Evolutionary conservation across 2,888 invertebrate genomes (phyloP).

Genomic region (Microdon myrmicae): DNA sequence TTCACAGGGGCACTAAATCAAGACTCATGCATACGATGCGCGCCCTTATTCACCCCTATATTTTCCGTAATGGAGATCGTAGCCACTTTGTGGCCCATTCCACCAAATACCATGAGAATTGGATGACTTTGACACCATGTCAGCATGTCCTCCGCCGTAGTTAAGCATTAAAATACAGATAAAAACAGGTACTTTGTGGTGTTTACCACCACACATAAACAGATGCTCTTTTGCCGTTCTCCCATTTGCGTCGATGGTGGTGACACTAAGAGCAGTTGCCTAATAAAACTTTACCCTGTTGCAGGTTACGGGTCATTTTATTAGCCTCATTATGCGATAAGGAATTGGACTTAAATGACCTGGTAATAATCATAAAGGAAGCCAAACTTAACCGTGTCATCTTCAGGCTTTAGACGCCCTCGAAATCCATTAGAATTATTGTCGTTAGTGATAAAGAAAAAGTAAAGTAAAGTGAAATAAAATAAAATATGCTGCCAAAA

Average conservation of each 20-base stretch:
- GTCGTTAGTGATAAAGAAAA: conserved; percentile 3
- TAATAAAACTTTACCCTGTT: conserved; percentile 34
- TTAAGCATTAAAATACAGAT: conserved; percentile 46
- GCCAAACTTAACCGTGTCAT: conserved; percentile 33
- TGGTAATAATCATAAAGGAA: conserved; percentile 49
- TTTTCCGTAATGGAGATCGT: no score
- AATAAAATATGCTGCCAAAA: background rate
- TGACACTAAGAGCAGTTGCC: conserved; percentile 16
- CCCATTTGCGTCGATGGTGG: conserved; percentile 27
- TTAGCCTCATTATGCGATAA: conserved; percentile 51
- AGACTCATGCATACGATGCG: conserved; percentile 10
- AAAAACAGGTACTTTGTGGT: conserved; percentile 48
- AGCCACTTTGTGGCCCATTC: conserved; percentile 3
- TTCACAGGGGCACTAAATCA: conserved; percentile 40
- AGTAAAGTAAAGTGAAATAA: background rate
- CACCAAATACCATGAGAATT: conserved; percentile 21
- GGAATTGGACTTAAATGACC: conserved; percentile 49
- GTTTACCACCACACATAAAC: conserved; percentile 43
- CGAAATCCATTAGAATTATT: conserved; percentile 47
- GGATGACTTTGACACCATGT: conserved; percentile 21
- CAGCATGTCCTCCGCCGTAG: conserved; percentile 41
- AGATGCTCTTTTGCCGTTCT: conserved; percentile 28
- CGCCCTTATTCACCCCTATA: conserved; percentile 18
- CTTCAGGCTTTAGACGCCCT: conserved; percentile 14
- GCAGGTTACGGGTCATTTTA: conserved; percentile 50